Base-by-base conservation (phyloP, 2,113 vertebrate genomes). In the Plecotus auritus region DNA sequence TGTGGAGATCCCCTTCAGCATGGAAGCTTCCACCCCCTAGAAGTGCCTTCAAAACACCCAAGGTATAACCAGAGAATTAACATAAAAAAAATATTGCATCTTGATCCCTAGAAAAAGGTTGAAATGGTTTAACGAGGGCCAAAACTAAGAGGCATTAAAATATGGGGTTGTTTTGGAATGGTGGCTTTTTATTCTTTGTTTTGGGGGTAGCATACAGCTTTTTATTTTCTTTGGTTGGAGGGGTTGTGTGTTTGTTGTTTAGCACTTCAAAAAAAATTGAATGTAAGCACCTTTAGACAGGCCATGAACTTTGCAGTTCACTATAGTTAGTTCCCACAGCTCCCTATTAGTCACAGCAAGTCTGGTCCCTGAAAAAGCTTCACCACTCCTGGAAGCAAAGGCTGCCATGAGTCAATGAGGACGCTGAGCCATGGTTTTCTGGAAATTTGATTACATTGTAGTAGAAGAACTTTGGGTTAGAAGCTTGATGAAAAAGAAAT, bases 1-100 rank as follows among this genome's bases (percentile, higher is more conserved):
- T 99, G 69, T 99, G 99, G 95, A 98, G 98, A 88, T 96, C 98
- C 8, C 98, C 98, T 28, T 98, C 98, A 14, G 97, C 98, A 26
- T 99, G 98, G 98, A 99, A 98, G 90, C 77, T 98, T 1, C 97
- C 98, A 17, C 98, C 98, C 77, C 92, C 97, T 96, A 98, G 98
- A 97, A 98, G 97, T 83, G 77, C 97, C 76, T 98, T 97, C 82
- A 98, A 59, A 81, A 77, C 98, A 88, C 98, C 98, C 87, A 98
- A 99, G 98, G 98, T 99, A 96, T 76, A 56, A 20, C 2, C 42
- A 45, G 76, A 5, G 56, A 85, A 40, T 17, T 90, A 5, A 10
- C 4, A 6, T 17, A 13, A 76, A 45, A 64, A 64, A 84, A 81
- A 51, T 26, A 26, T 49, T 23, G 51, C 64, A 13, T 64, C 49